These are phyloP conservation scores for Cactoblastis cactorum DNA, from an alignment of 2,888 invertebrate genomes.

Conservation along the genomic window DNA sequence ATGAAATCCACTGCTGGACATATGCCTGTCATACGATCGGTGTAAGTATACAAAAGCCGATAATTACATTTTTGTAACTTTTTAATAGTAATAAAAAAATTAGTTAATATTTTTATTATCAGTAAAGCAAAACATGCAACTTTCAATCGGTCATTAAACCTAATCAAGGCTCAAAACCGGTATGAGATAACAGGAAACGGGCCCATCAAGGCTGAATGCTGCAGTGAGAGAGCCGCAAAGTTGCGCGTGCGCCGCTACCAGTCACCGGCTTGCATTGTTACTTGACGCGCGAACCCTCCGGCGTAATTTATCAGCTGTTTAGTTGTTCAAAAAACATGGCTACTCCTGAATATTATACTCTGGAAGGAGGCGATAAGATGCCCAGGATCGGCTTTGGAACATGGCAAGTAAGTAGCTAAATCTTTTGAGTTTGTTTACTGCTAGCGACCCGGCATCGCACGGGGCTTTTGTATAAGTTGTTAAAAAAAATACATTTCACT, in stretches of 20 bases:
- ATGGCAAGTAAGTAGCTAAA: constrained; percentile 83
- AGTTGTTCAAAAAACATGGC: not conserved
- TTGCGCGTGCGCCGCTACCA: constrained; percentile 2
- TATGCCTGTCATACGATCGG: no score
- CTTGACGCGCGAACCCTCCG: not conserved
- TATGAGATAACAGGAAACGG: not conserved
- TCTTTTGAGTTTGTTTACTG: not conserved
- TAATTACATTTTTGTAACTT: no score
- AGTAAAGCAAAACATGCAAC: not conserved
- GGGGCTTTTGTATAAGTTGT: no score
- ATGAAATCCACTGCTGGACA: no score
- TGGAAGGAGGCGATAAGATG: constrained; percentile 80
- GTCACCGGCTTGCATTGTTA: constrained; percentile 8
- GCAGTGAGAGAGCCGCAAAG: not conserved
- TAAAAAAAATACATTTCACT: not conserved
- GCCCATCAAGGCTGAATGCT: constrained; percentile 1
- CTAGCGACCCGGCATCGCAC: no score
- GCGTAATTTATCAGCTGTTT: not conserved
- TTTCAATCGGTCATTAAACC: not conserved
- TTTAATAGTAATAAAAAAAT: no score
- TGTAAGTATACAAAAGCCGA: no score
- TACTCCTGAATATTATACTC: constrained; percentile 41
- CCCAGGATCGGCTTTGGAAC: constrained; percentile 88
- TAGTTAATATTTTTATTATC: no score
- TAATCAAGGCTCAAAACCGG: not conserved